phyloP scores from a whole-genome alignment of 2,113 vertebrate genomes.

The Choloepus hoffmanni region DNA sequence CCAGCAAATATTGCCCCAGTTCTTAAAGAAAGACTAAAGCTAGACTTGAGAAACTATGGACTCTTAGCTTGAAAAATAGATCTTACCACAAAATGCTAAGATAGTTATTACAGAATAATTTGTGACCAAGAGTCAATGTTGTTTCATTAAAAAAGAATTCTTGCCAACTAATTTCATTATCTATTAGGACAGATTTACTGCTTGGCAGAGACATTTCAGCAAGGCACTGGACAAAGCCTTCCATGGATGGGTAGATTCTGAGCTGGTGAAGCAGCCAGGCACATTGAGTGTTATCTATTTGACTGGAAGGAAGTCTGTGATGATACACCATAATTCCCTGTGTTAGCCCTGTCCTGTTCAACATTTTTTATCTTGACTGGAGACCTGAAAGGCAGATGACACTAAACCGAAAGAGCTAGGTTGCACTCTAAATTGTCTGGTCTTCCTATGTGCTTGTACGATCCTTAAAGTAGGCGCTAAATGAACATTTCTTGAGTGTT shows the following conservation, averaged over 20 bases:
- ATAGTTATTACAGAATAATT: background rate
- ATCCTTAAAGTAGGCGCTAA: background rate
- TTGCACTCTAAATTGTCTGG: background rate
- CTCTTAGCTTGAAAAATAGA: background rate
- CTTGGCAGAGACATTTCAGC: background rate
- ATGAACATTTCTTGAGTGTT: background rate
- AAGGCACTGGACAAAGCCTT: background rate
- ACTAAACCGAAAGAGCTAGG: background rate
- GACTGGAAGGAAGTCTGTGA: background rate
- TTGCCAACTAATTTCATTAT: background rate
- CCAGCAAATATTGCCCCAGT: background rate
- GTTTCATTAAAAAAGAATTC: background rate
- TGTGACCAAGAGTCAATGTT: background rate
- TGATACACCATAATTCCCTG: background rate
- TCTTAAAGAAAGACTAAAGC: conserved; percentile 35
- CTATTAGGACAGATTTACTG: background rate
- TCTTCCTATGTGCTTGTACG: background rate
- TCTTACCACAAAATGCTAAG: background rate
- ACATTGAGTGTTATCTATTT: background rate
- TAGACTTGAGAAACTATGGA: background rate
- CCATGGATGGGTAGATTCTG: background rate
- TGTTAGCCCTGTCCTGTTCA: background rate
- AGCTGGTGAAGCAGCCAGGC: background rate
- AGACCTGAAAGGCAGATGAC: background rate
- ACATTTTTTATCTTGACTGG: background rate